phyloP scores from a whole-genome alignment of 2,113 vertebrate genomes.

The Tupaia tana region DNA sequence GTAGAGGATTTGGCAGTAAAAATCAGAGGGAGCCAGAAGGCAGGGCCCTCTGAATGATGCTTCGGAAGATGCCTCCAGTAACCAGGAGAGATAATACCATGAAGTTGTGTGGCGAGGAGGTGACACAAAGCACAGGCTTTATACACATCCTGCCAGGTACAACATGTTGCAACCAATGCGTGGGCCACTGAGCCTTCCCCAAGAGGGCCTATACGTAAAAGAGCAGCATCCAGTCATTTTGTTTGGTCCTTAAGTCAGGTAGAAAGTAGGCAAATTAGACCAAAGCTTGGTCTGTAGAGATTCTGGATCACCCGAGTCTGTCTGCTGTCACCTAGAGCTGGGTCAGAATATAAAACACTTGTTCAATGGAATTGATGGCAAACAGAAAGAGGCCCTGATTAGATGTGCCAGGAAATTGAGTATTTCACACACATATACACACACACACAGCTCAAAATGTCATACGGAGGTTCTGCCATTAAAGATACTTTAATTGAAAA shows the following conservation, averaged over 20 bases:
- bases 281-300: background rate
- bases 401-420: background rate
- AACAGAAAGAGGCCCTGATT: background rate
- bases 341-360: background rate
- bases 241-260: background rate
- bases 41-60: background rate
- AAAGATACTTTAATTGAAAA: constrained; percentile 67
- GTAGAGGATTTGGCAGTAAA: background rate
- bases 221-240: background rate
- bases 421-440: background rate
- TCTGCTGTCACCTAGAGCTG: background rate
- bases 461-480: constrained; percentile 35
- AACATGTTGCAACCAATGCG: rapidly evolving
- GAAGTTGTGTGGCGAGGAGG: background rate
- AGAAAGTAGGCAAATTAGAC: background rate
- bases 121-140: background rate
- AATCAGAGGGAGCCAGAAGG: background rate
- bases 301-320: background rate
- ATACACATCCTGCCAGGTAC: background rate
- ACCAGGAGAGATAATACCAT: background rate
- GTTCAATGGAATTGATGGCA: background rate
- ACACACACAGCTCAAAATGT: constrained; percentile 56
- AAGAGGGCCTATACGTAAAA: background rate
- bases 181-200: background rate
- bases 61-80: background rate